These are phyloP conservation scores for Drosophila infuscata DNA, from an alignment of 2,888 invertebrate species.

Conservation along the genomic window DNA sequence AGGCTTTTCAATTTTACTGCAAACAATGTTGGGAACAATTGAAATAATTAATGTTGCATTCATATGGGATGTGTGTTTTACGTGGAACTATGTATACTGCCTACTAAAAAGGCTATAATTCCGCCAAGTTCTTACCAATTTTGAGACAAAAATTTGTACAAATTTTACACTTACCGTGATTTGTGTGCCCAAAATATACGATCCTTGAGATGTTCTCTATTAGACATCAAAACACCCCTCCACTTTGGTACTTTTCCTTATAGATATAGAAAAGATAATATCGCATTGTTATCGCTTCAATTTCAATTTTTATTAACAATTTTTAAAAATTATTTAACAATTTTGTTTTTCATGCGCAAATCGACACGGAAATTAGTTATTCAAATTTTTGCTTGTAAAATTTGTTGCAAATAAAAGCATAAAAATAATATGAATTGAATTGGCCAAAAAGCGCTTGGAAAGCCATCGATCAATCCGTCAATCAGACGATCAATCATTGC, in stretches of 20 bases:
- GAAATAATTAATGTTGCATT: not conserved
- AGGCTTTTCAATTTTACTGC: not conserved
- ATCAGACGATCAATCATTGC: conserved; percentile 58
- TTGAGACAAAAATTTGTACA: not conserved
- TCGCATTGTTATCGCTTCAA: conserved; percentile 57
- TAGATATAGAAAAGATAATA: not conserved
- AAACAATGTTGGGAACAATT: not conserved
- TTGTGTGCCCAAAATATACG: too few relatives aligned
- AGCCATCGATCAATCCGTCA: conserved; percentile 56
- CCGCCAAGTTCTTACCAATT: too few relatives aligned
- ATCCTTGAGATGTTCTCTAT: not conserved
- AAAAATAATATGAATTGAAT: conserved; percentile 51
- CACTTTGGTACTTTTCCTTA: not conserved
- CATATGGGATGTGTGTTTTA: not conserved
- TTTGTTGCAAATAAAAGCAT: conserved; percentile 55
- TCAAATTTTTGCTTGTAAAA: conserved; percentile 59
- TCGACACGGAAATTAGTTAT: conserved; percentile 65
- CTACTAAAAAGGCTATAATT: not conserved
- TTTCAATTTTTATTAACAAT: conserved; percentile 77
- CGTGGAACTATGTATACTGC: not conserved
- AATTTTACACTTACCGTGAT: not conserved
- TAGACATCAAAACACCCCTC: accelerated
- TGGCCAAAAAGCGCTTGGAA: conserved; percentile 56
- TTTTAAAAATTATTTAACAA: conserved; percentile 80
- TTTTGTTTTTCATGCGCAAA: conserved; percentile 67